Percentiles rank a stretch among this genome's conserved stretches.
Evolutionary conservation across 2,888 invertebrate genomes (phyloP).

Genomic region (Drosophila mimica): DNA sequence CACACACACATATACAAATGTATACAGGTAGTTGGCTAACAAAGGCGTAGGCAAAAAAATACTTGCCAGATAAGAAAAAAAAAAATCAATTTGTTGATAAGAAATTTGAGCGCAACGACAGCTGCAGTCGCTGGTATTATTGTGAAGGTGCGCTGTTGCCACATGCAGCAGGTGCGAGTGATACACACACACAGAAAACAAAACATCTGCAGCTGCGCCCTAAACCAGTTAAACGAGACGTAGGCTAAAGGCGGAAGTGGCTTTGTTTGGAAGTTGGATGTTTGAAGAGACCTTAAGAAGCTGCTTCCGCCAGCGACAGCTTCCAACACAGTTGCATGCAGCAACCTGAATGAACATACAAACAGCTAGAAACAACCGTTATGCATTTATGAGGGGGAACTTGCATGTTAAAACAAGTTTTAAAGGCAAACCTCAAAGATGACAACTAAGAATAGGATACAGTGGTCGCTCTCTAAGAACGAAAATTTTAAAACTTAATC

Average conservation of each 20-base stretch:
- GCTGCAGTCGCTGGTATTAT: slow-evolving; percentile 47
- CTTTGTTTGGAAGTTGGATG: slow-evolving; percentile 9
- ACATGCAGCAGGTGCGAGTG: slow-evolving; percentile 66
- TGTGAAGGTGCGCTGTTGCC: slow-evolving; percentile 21
- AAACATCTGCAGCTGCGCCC: slow-evolving; percentile 45
- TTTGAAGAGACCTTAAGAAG: slow-evolving; percentile 54
- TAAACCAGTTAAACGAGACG: slow-evolving; percentile 72
- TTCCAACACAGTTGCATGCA: slow-evolving; percentile 37
- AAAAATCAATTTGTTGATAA: slow-evolving; percentile 56
- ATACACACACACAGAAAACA: slow-evolving; percentile 16
- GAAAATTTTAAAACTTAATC: not conserved
- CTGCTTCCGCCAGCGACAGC: slow-evolving; percentile 47
- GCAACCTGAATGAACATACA: slow-evolving; percentile 56
- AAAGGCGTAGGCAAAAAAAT: slow-evolving; percentile 23
- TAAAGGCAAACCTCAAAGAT: slow-evolving; percentile 6
- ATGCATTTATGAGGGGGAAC: slow-evolving; percentile 19
- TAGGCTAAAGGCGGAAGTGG: slow-evolving; percentile 53
- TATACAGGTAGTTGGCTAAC: slow-evolving; percentile 32
- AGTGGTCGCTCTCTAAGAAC: not conserved
- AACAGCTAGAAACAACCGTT: slow-evolving; percentile 46
- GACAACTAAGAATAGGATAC: slow-evolving; percentile 3
- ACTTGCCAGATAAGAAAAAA: slow-evolving; percentile 35
- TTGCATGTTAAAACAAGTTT: slow-evolving; percentile 44
- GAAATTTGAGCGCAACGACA: slow-evolving; percentile 68
- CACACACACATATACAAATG: not conserved